These are phyloP conservation scores for Emydocephalus ijimae DNA, from an alignment of 2,113 vertebrate genomes.

Conservation along the genomic window DNA sequence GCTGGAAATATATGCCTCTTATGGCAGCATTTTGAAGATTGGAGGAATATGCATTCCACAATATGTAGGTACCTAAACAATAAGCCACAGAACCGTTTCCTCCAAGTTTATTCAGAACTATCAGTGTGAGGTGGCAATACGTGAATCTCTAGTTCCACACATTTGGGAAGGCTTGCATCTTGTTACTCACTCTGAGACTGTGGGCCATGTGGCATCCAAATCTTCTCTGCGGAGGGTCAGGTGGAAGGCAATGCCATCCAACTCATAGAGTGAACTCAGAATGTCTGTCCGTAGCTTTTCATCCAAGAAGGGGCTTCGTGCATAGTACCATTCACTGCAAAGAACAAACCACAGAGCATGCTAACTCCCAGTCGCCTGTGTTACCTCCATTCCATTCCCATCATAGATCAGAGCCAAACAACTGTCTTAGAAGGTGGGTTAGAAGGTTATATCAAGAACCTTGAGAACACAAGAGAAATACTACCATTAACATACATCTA, in stretches of 20 bases:
- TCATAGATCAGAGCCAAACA: accelerated
- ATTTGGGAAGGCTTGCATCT: not conserved
- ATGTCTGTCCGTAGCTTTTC: conserved; percentile 55
- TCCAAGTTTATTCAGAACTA: not conserved
- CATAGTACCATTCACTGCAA: conserved; percentile 73
- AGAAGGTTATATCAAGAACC: not conserved
- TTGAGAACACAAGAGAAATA: not conserved
- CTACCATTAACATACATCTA: not conserved
- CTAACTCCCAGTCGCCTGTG: accelerated
- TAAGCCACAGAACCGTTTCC: not conserved
- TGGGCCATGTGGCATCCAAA: conserved; percentile 71
- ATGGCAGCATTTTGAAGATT: not conserved
- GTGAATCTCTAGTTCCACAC: not conserved
- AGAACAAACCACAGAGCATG: conserved; percentile 12
- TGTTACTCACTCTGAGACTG: conserved; percentile 59
- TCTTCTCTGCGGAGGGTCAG: conserved; percentile 61
- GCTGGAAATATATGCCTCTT: not conserved
- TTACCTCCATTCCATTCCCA: not conserved
- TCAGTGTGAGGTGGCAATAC: not conserved
- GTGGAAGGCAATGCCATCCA: conserved; percentile 65
- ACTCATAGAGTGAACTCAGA: conserved; percentile 65
- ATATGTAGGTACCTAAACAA: not conserved
- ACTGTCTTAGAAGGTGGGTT: not conserved
- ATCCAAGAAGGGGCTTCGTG: conserved; percentile 69
- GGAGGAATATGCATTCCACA: not conserved